phyloP scores from a whole-genome alignment of 1,140 invertebrate species.

The Drosophila sproati region DNA sequence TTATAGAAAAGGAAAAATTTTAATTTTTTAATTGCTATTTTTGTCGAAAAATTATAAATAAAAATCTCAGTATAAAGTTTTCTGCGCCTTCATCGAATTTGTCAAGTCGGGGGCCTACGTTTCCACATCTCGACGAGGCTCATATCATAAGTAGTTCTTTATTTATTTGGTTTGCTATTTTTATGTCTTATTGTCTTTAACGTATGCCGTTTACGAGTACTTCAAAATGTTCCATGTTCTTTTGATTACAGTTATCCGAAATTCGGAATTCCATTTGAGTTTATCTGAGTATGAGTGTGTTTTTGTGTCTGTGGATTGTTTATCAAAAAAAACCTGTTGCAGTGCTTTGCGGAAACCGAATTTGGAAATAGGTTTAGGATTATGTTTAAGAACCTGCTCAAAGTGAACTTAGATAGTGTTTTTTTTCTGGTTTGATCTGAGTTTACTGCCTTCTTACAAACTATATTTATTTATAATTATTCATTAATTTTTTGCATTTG shows the following conservation, averaged over 20 bases:
- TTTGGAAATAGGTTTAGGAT: slow-evolving; percentile 27
- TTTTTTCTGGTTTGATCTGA: slow-evolving; percentile 20
- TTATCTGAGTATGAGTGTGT: background rate
- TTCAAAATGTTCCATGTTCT: slow-evolving; percentile 55
- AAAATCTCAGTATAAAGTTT: slow-evolving; percentile 43
- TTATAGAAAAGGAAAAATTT: slow-evolving; percentile 10
- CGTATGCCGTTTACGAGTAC: slow-evolving; percentile 61
- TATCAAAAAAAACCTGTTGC: slow-evolving; percentile 34
- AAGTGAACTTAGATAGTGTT: slow-evolving; percentile 43
- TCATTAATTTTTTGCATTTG: slow-evolving; percentile 55
- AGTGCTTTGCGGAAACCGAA: slow-evolving; percentile 63
- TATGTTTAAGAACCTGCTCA: slow-evolving; percentile 7
- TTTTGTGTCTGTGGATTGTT: slow-evolving; percentile 4
- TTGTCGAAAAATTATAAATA: slow-evolving; percentile 4
- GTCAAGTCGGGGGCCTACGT: slow-evolving; percentile 42
- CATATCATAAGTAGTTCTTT: slow-evolving; percentile 63
- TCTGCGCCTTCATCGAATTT: slow-evolving; percentile 24
- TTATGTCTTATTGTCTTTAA: slow-evolving; percentile 78
- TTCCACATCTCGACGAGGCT: slow-evolving; percentile 48
- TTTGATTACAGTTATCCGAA: slow-evolving; percentile 47
- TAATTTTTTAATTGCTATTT: background rate
- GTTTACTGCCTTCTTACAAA: slow-evolving; percentile 60
- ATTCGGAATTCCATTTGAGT: slow-evolving; percentile 26
- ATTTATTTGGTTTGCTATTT: slow-evolving; percentile 32
- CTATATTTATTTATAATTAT: slow-evolving; percentile 70